Percentiles rank a stretch among this genome's conserved stretches.
Conservation (phyloP, 2,113 vertebrate species). For the Neotoma lepida region DNA sequence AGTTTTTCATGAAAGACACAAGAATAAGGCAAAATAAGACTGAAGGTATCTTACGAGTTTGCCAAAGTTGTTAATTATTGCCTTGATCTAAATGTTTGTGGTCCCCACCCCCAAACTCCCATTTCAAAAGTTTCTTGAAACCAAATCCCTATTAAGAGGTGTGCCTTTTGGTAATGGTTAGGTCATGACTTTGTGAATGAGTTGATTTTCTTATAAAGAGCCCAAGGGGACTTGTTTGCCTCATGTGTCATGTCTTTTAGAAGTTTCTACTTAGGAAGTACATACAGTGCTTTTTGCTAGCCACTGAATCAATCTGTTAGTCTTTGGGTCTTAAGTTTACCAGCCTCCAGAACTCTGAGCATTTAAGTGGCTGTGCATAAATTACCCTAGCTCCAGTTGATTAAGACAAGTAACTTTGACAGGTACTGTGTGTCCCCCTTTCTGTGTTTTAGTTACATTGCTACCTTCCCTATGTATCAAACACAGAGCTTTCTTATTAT, state of each 20-base stretch:
- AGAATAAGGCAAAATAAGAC: conserved; percentile 26
- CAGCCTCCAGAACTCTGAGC: not conserved
- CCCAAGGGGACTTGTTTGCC: not conserved
- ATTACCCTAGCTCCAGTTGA: not conserved
- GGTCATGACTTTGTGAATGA: not conserved
- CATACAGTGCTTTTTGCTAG: not conserved
- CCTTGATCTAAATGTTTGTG: not conserved
- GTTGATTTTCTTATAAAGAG: not conserved
- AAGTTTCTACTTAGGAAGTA: not conserved
- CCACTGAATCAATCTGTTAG: not conserved
- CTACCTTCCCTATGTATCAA: not conserved
- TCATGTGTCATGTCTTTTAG: not conserved
- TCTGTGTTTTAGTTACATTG: not conserved
- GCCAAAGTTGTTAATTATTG: not conserved
- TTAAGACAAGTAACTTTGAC: not conserved
- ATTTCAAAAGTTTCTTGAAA: not conserved
- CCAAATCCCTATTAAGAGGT: not conserved
- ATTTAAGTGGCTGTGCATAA: not conserved
- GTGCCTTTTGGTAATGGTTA: not conserved
- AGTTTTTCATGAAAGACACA: not conserved
- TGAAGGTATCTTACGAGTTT: conserved; percentile 4
- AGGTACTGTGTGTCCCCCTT: not conserved
- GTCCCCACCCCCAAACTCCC: not conserved
- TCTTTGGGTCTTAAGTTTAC: not conserved
- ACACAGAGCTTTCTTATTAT: not conserved